Base-by-base conservation (phyloP, 2,113 vertebrate genomes). In the Tylochromis polylepis region DNA sequence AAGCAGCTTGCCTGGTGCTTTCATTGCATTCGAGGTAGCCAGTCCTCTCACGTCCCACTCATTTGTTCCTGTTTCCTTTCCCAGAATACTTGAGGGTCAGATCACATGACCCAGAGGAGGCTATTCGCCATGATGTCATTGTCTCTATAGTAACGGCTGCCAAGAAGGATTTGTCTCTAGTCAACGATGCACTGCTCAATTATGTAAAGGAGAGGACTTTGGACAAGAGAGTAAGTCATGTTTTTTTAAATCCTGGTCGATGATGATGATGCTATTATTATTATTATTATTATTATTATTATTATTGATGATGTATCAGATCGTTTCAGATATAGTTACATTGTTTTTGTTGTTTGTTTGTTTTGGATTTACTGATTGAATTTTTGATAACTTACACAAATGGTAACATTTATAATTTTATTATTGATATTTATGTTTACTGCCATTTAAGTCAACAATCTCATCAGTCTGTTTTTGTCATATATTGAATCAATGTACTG, bases 131-230 rank as follows among this genome's bases (percentile, higher is more conserved):
- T 89, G 99, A 99, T 93, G 99, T 99, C 91, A 99, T 99, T 81
- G 99, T 99, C 84, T 99, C 99, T 89, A 99, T 99, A 94, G 99
- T 99, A 94, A 99, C 99, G 14, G 98, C 99, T 92, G 98, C 99
- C 94, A 99, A 99, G 95, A 99, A 99, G 92, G 99, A 99, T 93
- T 96, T 99, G 87, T 95, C 99, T 38, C 96, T 99, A 15, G 99
- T 99, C 91, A 99, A 99, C 79, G 99, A 99, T 92, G 98, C 98
- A 4, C 93, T 99, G 81, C 97, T 99, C 87, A 99, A 99, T 95
- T 99, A 99, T 89, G 99, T 99, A 36, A 97, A 98, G 94, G 99
- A 99, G 91, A 96, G 99, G 92, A 99, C 98, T 2, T 94, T 99
- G 93, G 99, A 99, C 93, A 99, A 99, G 87, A 94, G 99, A 97